These are phyloP conservation scores for Daubentonia madagascariensis DNA, from an alignment of 2,113 vertebrate genomes.

Conservation along the genomic window DNA sequence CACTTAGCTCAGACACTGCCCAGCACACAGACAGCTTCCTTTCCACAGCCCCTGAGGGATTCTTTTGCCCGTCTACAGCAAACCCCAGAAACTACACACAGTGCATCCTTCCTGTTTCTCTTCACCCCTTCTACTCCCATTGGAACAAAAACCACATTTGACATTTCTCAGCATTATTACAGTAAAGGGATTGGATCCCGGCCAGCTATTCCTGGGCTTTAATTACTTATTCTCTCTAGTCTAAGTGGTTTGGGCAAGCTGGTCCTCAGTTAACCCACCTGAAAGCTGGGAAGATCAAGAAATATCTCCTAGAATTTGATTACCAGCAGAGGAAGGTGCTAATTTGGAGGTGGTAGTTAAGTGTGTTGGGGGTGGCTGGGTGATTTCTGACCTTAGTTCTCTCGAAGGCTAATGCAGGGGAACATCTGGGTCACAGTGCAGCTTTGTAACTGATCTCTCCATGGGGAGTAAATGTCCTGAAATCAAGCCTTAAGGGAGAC, in stretches of 20 bases:
- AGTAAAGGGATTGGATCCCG: background rate
- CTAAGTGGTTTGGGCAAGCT: background rate
- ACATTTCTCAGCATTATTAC: background rate
- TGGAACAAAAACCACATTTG: background rate
- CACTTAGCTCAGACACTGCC: background rate
- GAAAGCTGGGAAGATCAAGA: background rate
- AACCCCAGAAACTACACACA: background rate
- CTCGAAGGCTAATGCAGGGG: background rate
- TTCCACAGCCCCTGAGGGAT: background rate
- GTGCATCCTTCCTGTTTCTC: background rate
- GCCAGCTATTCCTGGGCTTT: background rate
- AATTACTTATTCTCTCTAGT: background rate
- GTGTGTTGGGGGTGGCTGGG: background rate
- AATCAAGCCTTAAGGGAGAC: background rate
- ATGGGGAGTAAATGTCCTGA: background rate
- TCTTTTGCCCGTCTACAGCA: background rate
- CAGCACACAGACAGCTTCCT: background rate
- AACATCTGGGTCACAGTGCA: too few species aligned
- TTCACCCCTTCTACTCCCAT: background rate
- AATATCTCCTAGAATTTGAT: background rate
- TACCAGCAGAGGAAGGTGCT: background rate
- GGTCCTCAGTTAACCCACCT: background rate
- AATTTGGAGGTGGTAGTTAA: background rate
- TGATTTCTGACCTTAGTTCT: background rate
- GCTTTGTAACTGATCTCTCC: background rate